Base-by-base conservation (phyloP, 2,113 vertebrate species). In the Thalassoma bifasciatum region DNA sequence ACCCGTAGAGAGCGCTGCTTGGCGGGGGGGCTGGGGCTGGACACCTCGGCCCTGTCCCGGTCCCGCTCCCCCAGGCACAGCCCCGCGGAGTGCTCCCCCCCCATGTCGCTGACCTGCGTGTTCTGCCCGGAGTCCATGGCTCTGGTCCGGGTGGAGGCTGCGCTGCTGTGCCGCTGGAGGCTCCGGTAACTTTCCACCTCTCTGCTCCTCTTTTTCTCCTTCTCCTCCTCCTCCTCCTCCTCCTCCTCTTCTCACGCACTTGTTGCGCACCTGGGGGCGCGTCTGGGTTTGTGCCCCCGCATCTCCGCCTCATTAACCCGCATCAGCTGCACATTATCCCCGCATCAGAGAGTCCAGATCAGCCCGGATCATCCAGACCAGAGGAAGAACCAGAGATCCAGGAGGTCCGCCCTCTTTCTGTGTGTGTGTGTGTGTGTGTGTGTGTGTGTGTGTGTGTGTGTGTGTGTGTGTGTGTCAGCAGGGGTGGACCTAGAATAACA, bases 1-100 rank as follows among this genome's bases (percentile, higher is more conserved):
- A 91, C 94, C 37, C 95, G 85, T 62, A 97, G 86, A 0, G 93
- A 92, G 24, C 96, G 93, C 86, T 91, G 93, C 77, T 92, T 93
- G 86, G 83, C 73, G 61, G 88, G 77, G 0, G 72, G 88, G 57
- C 57, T 84, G 2, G 91, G 92, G 44, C 91, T 92, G 84, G 75
- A 71, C 75, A 87, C 85, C 5, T 92, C 91, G 42, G 22, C 66
- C 52, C 81, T 66, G 62, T 88, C 88, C 50, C 89, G 77, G 58
- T 89, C 84, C 13, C 69, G 75, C 5, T 82, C 86, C 24, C 63
- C 38, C 2, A 79, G 57, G 30, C 84, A 65, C 6, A 72, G 61
- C 0, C 61, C 77, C 36, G 80, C n/a, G 13, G 84, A 67, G 82
- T 94, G 93, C 61, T 94, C 93, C 13, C 89, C 93, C 16, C 83